Evolutionary conservation across 2,797 vertebrate genomes (phyloP), one percentile per base, ranked within the genome.

Genomic region (Neostethus bicornis): DNA sequence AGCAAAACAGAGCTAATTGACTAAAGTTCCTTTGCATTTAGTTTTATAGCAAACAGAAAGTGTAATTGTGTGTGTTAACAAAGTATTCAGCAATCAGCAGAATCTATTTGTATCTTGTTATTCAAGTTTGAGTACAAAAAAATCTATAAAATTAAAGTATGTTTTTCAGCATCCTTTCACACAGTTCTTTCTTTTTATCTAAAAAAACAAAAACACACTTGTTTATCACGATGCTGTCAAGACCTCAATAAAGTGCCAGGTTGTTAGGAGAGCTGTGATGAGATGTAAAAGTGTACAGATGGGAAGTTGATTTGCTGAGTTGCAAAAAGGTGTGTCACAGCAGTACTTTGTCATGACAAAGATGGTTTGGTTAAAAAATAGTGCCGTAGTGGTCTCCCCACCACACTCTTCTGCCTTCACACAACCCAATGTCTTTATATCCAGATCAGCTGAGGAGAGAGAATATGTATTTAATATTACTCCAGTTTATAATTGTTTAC

Each of bases 261-360:
- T 14, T 3, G 59, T 44, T 10, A 87, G 23, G 8, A 61, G 26
- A 11, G 70, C 51, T 37, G 60, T 53, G 2, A 56, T 37, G 32
- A 88, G 43, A 11, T 38, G 55, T 4, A 85, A 10, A 23, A 77
- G 37, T n/a, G 70, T 51, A 34, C 23, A 16, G 14, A 38, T 5
- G 4, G 37, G 35, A 11, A 45, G 43, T 46, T 19, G 63, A 52
- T 38, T 59, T 1, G 81, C 83, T 0, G 75, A 56, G 70, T 92
- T 91, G 73, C 90, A 92, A 70, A 90, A 84, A 12, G 85, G 63
- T 1, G 81, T 86, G 61, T 84, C 25, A 11, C 89, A 92, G 73
- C 90, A 91, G 63, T 81, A 64, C 66, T 83, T 90, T 64, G 80
- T 92, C 88, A 91, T 84, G 32, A 61, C 58, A 14, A 84, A 90